phyloP scores from a whole-genome alignment of 2,797 vertebrate genomes.

The Hypotaenidia okinawae region DNA sequence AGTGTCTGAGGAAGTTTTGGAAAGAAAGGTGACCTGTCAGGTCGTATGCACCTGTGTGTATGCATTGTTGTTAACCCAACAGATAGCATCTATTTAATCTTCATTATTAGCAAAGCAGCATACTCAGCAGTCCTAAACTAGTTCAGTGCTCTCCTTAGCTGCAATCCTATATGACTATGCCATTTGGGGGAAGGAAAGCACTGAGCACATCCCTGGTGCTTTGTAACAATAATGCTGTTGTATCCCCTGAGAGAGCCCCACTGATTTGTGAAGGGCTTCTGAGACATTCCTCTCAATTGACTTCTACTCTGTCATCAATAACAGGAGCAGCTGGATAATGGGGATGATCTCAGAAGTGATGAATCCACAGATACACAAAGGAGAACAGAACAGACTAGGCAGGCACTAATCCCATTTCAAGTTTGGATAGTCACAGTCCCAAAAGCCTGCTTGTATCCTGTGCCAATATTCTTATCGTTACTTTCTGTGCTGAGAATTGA shows the following conservation, averaged over 20 bases:
- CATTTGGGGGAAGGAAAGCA: not conserved
- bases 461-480: not conserved
- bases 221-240: not conserved
- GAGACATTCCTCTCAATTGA: not conserved
- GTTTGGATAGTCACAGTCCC: not conserved
- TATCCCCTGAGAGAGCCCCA: not conserved
- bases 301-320: not conserved
- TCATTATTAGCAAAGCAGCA: not conserved
- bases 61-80: not conserved
- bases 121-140: not conserved
- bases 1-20: not conserved
- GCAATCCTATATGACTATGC: not conserved
- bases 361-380: not conserved
- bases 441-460: not conserved
- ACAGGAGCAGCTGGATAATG: not conserved
- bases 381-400: not conserved
- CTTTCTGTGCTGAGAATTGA: not conserved
- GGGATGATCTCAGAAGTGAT: not conserved
- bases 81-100: not conserved
- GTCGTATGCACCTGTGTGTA: rapidly evolving
- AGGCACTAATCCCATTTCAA: not conserved
- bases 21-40: not conserved
- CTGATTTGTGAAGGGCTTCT: not conserved
- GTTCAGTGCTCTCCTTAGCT: not conserved
- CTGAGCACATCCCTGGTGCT: not conserved